Conservation (phyloP, 2,797 vertebrate genomes). For the Crenuchus spilurus region DNA sequence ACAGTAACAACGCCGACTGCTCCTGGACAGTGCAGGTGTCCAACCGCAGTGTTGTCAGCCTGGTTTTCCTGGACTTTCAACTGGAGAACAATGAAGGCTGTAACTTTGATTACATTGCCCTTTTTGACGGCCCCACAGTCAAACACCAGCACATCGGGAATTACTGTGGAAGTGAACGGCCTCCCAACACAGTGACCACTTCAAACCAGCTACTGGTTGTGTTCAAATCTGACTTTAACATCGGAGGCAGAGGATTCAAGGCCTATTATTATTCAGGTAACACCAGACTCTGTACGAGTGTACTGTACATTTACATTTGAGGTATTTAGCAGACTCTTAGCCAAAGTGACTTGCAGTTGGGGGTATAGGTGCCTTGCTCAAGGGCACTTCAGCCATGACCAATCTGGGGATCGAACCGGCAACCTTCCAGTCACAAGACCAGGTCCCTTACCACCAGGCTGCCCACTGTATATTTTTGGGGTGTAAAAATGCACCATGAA, state of each 20-base stretch:
- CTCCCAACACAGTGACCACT: constrained; percentile 81
- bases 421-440: too few relatives aligned
- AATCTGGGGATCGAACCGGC: too few relatives aligned
- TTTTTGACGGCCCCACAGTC: constrained; percentile 86
- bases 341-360: too few relatives aligned
- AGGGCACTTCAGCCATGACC: too few relatives aligned
- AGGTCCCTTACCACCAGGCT: too few relatives aligned
- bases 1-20: constrained; percentile 93
- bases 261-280: constrained; percentile 93
- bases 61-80: constrained; percentile 93
- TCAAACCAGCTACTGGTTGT: constrained; percentile 85
- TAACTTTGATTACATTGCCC: constrained; percentile 90
- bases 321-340: too few relatives aligned
- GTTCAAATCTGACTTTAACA: constrained; percentile 98
- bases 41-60: constrained; percentile 76
- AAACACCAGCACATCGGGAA: constrained; percentile 78
- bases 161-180: constrained; percentile 84
- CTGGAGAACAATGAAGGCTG: constrained; percentile 91
- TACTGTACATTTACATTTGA: too few relatives aligned
- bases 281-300: too few relatives aligned
- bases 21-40: constrained; percentile 87
- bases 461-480: too few relatives aligned
- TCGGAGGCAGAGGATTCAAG: constrained; percentile 93
- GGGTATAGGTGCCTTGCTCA: too few relatives aligned
- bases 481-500: too few relatives aligned